Conservation (phyloP, 2,797 vertebrate genomes). For the Thaleichthys pacificus region DNA sequence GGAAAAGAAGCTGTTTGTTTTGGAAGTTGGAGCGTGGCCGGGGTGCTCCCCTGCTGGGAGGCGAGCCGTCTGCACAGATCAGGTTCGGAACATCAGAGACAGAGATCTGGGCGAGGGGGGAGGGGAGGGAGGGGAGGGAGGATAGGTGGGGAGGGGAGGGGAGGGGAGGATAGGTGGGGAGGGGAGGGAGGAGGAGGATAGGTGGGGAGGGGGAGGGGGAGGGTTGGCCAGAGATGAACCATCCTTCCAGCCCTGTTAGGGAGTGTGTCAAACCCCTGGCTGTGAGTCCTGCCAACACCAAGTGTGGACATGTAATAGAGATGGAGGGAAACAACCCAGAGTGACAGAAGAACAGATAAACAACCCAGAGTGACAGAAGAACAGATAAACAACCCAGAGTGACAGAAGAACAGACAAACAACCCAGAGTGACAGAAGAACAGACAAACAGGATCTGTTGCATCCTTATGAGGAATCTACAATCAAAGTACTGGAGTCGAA, state of each 20-base stretch:
- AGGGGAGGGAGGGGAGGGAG: not conserved
- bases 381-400: slow-evolving; percentile 22
- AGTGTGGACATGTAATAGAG: slow-evolving; percentile 30
- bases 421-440: slow-evolving; percentile 19
- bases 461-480: too few species aligned
- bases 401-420: slow-evolving; percentile 32
- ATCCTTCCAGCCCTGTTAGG: slow-evolving; percentile 42
- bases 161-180: slow-evolving; percentile 10
- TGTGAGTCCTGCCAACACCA: slow-evolving; percentile 14
- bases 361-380: not conserved
- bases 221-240: slow-evolving; percentile 29
- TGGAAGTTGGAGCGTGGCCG: not conserved
- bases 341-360: slow-evolving; percentile 24
- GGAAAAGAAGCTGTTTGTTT: slow-evolving; percentile 35
- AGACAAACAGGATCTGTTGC: not conserved
- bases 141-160: slow-evolving; percentile 11
- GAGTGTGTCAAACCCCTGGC: slow-evolving; percentile 34
- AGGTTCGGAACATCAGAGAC: slow-evolving; percentile 56
- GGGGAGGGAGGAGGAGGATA: not conserved
- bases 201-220: slow-evolving; percentile 16
- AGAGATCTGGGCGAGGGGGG: not conserved
- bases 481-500: too few species aligned
- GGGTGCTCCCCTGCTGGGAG: slow-evolving; percentile 28
- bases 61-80: slow-evolving; percentile 52
- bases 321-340: slow-evolving; percentile 22